Conservation (phyloP, 2,888 invertebrate species). For the Nomada flava region DNA sequence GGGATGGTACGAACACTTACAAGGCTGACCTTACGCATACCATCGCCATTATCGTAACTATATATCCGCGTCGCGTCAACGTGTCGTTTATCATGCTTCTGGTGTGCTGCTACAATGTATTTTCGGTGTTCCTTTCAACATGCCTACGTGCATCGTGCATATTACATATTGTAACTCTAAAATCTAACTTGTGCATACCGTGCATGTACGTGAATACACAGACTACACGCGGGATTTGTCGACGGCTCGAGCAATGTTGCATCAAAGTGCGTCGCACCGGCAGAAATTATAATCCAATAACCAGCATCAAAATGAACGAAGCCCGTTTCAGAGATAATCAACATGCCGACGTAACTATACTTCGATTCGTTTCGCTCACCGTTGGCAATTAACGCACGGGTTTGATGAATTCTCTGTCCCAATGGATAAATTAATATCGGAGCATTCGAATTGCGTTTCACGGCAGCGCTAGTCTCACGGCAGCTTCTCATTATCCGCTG, state of each 20-base stretch:
- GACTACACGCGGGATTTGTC: conserved; percentile 22
- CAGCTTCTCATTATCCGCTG: conserved; percentile 36
- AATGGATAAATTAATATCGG: conserved; percentile 49
- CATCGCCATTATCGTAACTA: neutral
- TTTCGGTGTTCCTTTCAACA: conserved; percentile 64
- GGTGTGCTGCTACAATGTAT: conserved; percentile 65
- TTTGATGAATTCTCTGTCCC: conserved; percentile 53
- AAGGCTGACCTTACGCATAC: neutral
- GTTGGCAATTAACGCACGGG: conserved; percentile 50
- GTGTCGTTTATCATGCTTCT: conserved; percentile 63
- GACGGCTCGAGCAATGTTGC: conserved; percentile 30
- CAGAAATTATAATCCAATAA: conserved; percentile 64
- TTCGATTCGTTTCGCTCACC: conserved; percentile 58
- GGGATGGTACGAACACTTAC: no score
- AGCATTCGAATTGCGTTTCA: conserved; percentile 38
- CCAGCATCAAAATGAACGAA: conserved; percentile 60
- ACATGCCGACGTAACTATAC: conserved; percentile 56
- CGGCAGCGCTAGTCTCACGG: conserved; percentile 11
- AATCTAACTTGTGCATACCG: conserved; percentile 45
- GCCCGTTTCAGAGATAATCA: conserved; percentile 68
- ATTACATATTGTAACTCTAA: conserved; percentile 52
- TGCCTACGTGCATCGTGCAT: conserved; percentile 58
- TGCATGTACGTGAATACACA: conserved; percentile 55
- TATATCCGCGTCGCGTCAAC: conserved; percentile 58
- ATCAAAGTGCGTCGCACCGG: conserved; percentile 40